Evolutionary conservation across 2,888 invertebrate genomes (phyloP), one percentile per base, ranked within the genome.

Genomic region (Maniola hyperantus): DNA sequence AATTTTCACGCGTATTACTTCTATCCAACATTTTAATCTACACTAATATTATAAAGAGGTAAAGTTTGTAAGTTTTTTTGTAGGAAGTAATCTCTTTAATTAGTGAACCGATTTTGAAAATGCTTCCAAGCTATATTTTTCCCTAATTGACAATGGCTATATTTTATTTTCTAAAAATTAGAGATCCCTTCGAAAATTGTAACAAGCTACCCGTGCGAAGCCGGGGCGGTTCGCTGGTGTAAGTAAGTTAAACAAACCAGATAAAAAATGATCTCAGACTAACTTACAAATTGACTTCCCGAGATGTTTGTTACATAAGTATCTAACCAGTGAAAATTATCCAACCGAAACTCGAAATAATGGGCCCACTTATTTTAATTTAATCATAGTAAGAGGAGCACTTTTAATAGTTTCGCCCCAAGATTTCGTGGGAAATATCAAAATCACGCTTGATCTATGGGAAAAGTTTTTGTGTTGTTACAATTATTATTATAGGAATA

Each of bases 341-440:
- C 82, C 78, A 78, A 80, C 82, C 80, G 77, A 82, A 81, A 85
- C 81, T 80, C 79, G 75, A 83, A 82, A 85, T 89, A 86, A 88
- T 87, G 80, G 78, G 77, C 73, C 73, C 73, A 71, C 79, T 87
- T 85, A 84, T 88, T 88, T 87, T 81, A 74, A 78, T 76, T 81
- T 89, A 89, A 90, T 89, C 82, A 89, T 86, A 85, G 85, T 83
- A 79, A 85, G 87, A 81, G 81, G 81, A 83, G 74, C 74, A 72
- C 71, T 70, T 83, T 82, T 88, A 88, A 88, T 89, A 86, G 81
- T 80, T 76, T 81, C 69, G 73, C 78, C 80, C 77, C 81, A 76
- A 76, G 79, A 76, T 74, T 81, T 81, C 87, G 88, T 88, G 90
- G 86, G 89, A 89, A 88, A 77, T 54, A 66, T n/a, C n/a, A 4